Percentiles rank a stretch among this genome's conserved stretches.
Conservation (phyloP, 2,113 vertebrate species). For the Nothocercus nigrocapillus region DNA sequence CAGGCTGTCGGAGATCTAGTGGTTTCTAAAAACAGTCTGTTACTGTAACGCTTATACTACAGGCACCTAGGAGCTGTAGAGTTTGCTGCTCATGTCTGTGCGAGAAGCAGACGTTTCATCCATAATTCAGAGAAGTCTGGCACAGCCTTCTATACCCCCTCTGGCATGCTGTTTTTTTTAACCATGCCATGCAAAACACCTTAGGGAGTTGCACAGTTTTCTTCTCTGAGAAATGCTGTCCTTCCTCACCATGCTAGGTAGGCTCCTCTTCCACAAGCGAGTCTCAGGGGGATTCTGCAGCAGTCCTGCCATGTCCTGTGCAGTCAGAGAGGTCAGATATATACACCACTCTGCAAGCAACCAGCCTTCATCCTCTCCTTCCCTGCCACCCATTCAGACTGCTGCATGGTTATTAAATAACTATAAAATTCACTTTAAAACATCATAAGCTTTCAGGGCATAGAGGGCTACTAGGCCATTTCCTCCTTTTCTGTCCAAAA, state of each 20-base stretch:
- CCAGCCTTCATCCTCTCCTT: neutral
- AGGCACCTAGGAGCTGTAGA: neutral
- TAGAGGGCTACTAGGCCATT: neutral
- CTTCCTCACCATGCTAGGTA: neutral
- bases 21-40: neutral
- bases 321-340: neutral
- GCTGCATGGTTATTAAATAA: neutral
- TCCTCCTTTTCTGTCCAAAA: neutral
- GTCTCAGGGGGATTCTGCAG: neutral
- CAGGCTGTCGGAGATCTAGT: neutral
- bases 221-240: neutral
- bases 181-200: neutral
- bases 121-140: slow-evolving; percentile 18
- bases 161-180: neutral
- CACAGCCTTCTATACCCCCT: neutral
- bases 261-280: neutral
- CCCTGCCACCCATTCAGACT: neutral
- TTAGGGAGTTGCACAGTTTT: fast-evolving
- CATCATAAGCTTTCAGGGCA: neutral
- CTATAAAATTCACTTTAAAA: neutral
- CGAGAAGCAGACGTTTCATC: slow-evolving; percentile 3
- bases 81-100: neutral
- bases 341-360: neutral
- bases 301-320: neutral
- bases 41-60: neutral